Percentiles rank a stretch among this genome's conserved stretches.
phyloP scores from a whole-genome alignment of 92 coral and sea anemone genomes.

The Diadumene lineata region DNA sequence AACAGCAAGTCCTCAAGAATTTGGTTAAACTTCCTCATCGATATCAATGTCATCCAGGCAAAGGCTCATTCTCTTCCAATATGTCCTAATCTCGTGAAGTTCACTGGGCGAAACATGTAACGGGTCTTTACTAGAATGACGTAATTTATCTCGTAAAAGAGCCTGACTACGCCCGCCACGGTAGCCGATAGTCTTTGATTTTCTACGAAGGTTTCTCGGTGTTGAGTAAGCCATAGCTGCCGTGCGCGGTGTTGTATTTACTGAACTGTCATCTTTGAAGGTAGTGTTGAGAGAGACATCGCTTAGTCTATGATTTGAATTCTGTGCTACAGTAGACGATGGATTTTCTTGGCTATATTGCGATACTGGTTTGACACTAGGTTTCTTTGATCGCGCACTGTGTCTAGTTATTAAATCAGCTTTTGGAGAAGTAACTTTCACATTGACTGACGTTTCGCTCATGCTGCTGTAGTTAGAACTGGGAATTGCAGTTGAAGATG shows the following conservation, averaged over 20 bases:
- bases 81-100: constrained; percentile 67
- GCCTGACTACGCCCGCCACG: constrained; percentile 25
- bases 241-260: background rate
- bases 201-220: constrained; percentile 3
- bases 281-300: constrained; percentile 2
- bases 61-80: constrained; percentile 88
- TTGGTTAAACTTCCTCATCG: constrained; percentile 41
- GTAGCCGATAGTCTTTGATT: constrained; percentile 11
- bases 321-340: no score
- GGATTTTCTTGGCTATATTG: no score
- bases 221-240: background rate
- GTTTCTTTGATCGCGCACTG: no score
- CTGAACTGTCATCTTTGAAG: constrained; percentile 22
- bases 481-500: constrained; percentile 15
- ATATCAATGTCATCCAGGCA: constrained; percentile 78
- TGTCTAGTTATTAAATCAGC: no score
- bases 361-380: no score
- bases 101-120: constrained; percentile 60
- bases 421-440: no score
- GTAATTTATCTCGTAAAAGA: constrained; percentile 16
- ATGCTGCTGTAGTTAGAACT: constrained; percentile 9
- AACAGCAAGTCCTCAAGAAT: no score
- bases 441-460: background rate
- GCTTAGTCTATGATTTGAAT: constrained; percentile 11
- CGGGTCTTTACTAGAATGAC: constrained; percentile 29